phyloP scores from a whole-genome alignment of 1,140 invertebrate species.

The Oedothorax gibbosus region DNA sequence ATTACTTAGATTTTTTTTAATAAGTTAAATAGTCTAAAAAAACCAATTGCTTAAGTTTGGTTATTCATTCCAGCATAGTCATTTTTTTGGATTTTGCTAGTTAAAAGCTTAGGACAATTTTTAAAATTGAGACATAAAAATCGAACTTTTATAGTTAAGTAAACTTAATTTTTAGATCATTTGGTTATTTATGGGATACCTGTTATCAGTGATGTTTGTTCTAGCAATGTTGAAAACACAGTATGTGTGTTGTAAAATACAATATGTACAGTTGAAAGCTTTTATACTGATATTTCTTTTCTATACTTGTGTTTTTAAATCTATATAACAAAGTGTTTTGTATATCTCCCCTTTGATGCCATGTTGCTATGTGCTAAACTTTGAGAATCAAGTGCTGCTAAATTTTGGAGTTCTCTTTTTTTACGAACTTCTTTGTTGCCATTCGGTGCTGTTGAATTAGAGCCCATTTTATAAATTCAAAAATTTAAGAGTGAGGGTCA shows the following conservation, averaged over 20 bases:
- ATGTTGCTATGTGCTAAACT: not conserved
- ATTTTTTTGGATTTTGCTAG: too few species aligned
- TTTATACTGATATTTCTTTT: constrained; percentile 54
- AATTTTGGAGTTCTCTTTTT: constrained; percentile 9
- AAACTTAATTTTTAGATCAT: too few species aligned
- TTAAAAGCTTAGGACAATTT: too few species aligned
- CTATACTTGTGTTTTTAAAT: constrained; percentile 22
- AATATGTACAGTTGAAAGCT: constrained; percentile 50
- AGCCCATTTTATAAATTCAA: not conserved
- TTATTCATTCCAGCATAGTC: too few species aligned
- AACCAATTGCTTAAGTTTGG: too few species aligned
- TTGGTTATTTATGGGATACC: not conserved
- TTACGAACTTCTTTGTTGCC: not conserved
- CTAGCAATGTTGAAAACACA: not conserved
- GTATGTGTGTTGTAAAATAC: constrained; percentile 22
- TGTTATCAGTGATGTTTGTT: not conserved
- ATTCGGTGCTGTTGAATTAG: constrained; percentile 37
- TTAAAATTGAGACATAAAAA: too few species aligned
- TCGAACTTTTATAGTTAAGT: too few species aligned
- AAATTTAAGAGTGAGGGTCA: constrained; percentile 8
- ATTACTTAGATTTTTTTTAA: too few species aligned
- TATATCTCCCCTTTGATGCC: constrained; percentile 1
- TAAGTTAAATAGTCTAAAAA: too few species aligned
- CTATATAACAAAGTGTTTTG: constrained; percentile 40
- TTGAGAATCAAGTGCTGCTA: constrained; percentile 27